These are phyloP conservation scores for Sebastiscus tertius DNA, from an alignment of 2,797 vertebrate genomes.

Conservation along the genomic window DNA sequence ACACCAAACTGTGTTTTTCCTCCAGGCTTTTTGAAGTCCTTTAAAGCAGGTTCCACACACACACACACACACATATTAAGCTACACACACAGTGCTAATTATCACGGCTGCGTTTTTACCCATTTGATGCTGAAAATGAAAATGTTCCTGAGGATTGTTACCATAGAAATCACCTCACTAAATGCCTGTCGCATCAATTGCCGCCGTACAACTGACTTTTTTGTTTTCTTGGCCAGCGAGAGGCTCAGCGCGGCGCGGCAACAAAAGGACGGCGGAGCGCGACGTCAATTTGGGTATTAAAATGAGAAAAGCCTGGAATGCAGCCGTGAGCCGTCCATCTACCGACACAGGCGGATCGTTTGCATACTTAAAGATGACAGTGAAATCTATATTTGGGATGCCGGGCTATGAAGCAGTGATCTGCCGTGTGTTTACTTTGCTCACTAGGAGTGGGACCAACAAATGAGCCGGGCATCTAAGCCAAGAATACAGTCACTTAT, in stretches of 20 bases:
- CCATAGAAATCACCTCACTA: constrained; percentile 70
- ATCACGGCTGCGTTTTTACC: constrained; percentile 66
- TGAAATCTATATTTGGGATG: constrained; percentile 67
- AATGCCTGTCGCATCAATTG: constrained; percentile 67
- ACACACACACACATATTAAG: constrained; percentile 46
- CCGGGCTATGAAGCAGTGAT: constrained; percentile 50
- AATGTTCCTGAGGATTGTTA: constrained; percentile 77
- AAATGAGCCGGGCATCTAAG: background rate
- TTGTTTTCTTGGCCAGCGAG: constrained; percentile 51
- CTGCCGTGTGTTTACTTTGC: constrained; percentile 23
- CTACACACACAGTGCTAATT: constrained; percentile 68
- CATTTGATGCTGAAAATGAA: constrained; percentile 77
- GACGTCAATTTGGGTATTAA: constrained; percentile 70
- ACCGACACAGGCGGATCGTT: constrained; percentile 54
- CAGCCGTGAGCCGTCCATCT: constrained; percentile 64
- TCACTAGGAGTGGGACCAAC: constrained; percentile 1
- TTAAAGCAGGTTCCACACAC: constrained; percentile 61
- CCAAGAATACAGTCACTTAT: background rate
- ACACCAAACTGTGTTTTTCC: constrained; percentile 63
- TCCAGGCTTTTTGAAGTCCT: constrained; percentile 72
- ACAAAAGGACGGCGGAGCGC: constrained; percentile 61
- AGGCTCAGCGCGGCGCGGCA: constrained; percentile 52
- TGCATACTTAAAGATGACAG: constrained; percentile 62
- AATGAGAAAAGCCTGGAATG: constrained; percentile 65
- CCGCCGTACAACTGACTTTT: constrained; percentile 63